phyloP scores from a whole-genome alignment of 2,888 invertebrate species.

The Drosophila austrosaltans region DNA sequence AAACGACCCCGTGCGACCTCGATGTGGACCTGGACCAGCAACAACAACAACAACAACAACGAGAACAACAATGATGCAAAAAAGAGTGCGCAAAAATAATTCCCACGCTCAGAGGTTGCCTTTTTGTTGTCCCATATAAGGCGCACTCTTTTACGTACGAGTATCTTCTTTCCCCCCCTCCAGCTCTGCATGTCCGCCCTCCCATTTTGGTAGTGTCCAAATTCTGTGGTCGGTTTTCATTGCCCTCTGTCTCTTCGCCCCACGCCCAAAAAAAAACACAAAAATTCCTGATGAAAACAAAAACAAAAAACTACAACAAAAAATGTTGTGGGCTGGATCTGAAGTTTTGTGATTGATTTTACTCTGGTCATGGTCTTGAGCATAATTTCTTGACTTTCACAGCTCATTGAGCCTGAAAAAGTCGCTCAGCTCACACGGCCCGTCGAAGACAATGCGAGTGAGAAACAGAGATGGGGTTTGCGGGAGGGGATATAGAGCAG shows the following conservation, averaged over 20 bases:
- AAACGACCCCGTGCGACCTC: slow-evolving; percentile 77
- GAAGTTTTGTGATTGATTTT: slow-evolving; percentile 69
- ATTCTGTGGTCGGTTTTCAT: slow-evolving; percentile 63
- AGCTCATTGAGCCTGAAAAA: slow-evolving; percentile 69
- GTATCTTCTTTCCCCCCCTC: slow-evolving; percentile 14
- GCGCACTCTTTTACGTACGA: slow-evolving; percentile 64
- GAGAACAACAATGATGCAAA: slow-evolving; percentile 35
- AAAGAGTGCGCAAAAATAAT: slow-evolving; percentile 70
- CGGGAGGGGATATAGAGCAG: too few relatives aligned
- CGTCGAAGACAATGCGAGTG: not conserved
- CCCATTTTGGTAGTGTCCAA: slow-evolving; percentile 51
- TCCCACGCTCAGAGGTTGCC: slow-evolving; percentile 70
- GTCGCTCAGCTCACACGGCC: slow-evolving; percentile 62
- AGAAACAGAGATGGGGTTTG: not conserved
- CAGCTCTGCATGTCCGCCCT: slow-evolving; percentile 44
- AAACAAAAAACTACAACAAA: not conserved
- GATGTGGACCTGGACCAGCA: slow-evolving; percentile 53
- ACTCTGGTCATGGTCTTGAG: slow-evolving; percentile 51
- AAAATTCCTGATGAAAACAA: slow-evolving; percentile 14
- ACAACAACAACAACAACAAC: slow-evolving; percentile 32
- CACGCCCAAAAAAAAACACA: not conserved
- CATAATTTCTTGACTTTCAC: slow-evolving; percentile 74
- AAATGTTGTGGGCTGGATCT: slow-evolving; percentile 23
- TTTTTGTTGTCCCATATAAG: slow-evolving; percentile 73
- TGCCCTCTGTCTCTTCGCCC: slow-evolving; percentile 38